These are phyloP conservation scores for Riparia riparia DNA, from an alignment of 2,113 vertebrate species.

Conservation along the genomic window DNA sequence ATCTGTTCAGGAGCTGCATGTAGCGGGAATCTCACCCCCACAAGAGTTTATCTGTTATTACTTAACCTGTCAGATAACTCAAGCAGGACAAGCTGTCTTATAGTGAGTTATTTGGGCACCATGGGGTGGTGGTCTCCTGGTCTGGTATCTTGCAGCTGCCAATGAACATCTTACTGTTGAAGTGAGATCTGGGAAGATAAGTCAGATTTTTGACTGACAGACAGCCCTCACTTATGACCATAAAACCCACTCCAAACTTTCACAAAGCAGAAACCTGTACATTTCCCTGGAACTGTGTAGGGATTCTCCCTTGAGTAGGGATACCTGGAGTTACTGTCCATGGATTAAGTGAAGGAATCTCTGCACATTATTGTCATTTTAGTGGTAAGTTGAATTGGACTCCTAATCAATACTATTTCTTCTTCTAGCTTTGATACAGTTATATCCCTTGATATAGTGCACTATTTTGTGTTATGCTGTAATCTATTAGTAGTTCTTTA, in stretches of 20 bases:
- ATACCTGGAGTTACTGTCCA: background rate
- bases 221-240: accelerated
- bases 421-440: background rate
- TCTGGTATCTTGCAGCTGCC: background rate
- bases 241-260: background rate
- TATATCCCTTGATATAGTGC: background rate
- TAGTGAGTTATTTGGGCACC: background rate
- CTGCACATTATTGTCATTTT: background rate
- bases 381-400: accelerated
- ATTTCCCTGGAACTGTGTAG: background rate
- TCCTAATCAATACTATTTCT: background rate
- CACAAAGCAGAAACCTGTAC: background rate
- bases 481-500: background rate
- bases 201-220: background rate
- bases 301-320: background rate
- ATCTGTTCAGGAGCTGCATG: accelerated
- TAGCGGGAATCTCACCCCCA: background rate
- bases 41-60: background rate
- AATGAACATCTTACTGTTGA: background rate
- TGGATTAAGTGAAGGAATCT: background rate
- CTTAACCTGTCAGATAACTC: background rate
- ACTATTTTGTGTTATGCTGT: background rate
- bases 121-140: too few relatives aligned
- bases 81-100: background rate
- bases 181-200: background rate